These are phyloP conservation scores for Dreissena rostriformis DNA, from an alignment of 1,140 invertebrate species.

Conservation along the genomic window DNA sequence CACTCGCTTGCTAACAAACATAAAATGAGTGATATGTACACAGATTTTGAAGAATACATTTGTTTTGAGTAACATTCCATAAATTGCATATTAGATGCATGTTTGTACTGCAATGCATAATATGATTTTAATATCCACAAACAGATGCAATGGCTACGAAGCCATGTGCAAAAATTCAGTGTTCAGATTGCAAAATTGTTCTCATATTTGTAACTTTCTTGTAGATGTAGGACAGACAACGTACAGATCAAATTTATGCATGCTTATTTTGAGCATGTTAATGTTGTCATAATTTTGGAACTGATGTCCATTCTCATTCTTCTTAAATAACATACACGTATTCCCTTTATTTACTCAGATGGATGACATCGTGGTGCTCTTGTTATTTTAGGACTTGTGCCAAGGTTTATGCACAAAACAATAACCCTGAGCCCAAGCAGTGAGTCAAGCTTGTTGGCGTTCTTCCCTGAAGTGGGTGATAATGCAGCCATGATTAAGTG, in stretches of 20 bases:
- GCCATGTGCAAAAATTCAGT: too few relatives aligned
- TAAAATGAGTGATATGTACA: too few relatives aligned
- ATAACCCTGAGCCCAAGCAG: conserved; percentile 67
- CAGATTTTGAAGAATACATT: too few relatives aligned
- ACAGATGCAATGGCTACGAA: too few relatives aligned
- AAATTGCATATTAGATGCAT: too few relatives aligned
- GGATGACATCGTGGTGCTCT: background rate
- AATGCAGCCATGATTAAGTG: conserved; percentile 90
- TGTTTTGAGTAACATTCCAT: too few relatives aligned
- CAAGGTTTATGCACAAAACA: conserved; percentile 66
- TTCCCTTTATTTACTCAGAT: background rate
- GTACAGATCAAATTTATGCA: background rate
- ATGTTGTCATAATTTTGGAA: background rate
- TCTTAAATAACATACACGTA: background rate
- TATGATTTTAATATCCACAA: too few relatives aligned
- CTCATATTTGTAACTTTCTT: background rate
- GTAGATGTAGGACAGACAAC: background rate
- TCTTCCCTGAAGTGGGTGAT: conserved; percentile 68
- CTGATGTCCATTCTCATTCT: background rate
- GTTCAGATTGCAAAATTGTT: background rate
- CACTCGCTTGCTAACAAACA: too few relatives aligned
- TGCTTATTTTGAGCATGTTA: background rate
- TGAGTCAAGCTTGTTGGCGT: conserved; percentile 70
- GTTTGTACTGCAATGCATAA: too few relatives aligned
- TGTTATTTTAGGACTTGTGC: conserved; percentile 70